Base-by-base conservation (phyloP, 2,113 vertebrate genomes). In the Centropus bengalensis region DNA sequence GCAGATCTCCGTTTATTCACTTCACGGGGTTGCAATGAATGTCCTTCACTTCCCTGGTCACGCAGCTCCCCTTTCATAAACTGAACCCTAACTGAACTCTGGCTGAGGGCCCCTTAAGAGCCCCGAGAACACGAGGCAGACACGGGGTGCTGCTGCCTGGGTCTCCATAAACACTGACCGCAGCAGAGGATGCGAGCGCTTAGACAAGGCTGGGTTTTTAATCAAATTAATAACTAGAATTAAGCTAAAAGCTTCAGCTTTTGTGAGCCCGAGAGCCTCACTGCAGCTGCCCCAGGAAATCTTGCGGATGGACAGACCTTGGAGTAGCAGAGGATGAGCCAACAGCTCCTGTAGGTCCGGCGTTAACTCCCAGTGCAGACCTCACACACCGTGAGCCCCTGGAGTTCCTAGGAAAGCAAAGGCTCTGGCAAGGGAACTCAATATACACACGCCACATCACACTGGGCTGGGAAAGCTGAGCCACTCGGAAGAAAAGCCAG, bases 341-440 rank as follows among this genome's bases (percentile, higher is more conserved):
- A 10, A 19, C 1, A 5, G 26, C 6, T 33, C 14, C 80, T 19
- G n/a, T 6, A 28, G 63, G 40, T 49, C 58, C 52, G 56, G 40
- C 4, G 0, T 27, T 26, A 81, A 38, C 23, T 68, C 36, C 40
- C 52, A 6, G 5, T 6, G 62, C 1, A 33, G 58, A 12, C 9
- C 36, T 49, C 3, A 3, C 59, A 15, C 54, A 28, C 24, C 36
- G 7, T 0, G 2, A 88, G 47, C 51, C 47, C 36, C 17, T 8
- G 56, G 24, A 21, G 47, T 3, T 56, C 69, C 56, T 13, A 10
- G 70, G 60, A 42, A 28, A 59, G 70, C 55, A 42, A 42, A 28
- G 51, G 58, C 66, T 88, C 64, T 80, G 42, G 62, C 68, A 10
- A 0, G 5, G 5, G 84, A 22, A 52, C n/a, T 4, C n/a, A 30